Evolutionary conservation across 2,797 vertebrate species (phyloP), one percentile per base, ranked within the genome.

Genomic region (Enteromius fasciolatus): DNA sequence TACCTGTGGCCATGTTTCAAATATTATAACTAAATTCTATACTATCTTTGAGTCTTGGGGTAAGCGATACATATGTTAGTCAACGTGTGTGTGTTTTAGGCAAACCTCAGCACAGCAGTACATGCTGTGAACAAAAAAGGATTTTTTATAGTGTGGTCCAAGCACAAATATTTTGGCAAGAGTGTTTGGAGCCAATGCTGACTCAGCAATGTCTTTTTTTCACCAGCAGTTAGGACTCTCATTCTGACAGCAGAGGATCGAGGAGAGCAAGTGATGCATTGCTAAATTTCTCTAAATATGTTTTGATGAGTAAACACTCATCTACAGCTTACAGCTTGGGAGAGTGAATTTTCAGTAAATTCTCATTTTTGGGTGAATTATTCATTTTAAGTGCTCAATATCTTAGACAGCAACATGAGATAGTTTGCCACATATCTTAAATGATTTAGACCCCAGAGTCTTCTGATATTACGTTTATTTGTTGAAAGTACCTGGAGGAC

Each of bases 401-500:
- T 78, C 83, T 86, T 61, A 74, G 54, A 81, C 66, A 70, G 50
- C 79, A 81, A 25, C 50, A 80, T 23, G 25, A 59, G 3, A 41
- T 41, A 41, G 41, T 44, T 44, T 11, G 41, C 41, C 41, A 44
- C 41, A 44, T 11, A 44, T 44, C 41, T 3, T 12, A 12, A 44
- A 10, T 39, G 76, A 66, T 36, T 36, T 50, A 15, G 9, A n/a
- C 11, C 41, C 48, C 41, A 31, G 44, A 15, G 33, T 66, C 18
- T 20, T 48, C 31, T 8, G 36, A 72, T 17, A 11, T 9, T 63
- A 25, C n/a, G 23, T 54, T 36, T 6, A 57, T 36, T 59, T 76
- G 18, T 48, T 85, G 3, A 41, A 39, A 90, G 90, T 90, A 98
- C 98, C 98, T 95, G 94, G 91, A 0, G 94, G 95, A 87, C 97